Conservation (phyloP, 2,888 invertebrate genomes). For the Sphinx pinastri region DNA sequence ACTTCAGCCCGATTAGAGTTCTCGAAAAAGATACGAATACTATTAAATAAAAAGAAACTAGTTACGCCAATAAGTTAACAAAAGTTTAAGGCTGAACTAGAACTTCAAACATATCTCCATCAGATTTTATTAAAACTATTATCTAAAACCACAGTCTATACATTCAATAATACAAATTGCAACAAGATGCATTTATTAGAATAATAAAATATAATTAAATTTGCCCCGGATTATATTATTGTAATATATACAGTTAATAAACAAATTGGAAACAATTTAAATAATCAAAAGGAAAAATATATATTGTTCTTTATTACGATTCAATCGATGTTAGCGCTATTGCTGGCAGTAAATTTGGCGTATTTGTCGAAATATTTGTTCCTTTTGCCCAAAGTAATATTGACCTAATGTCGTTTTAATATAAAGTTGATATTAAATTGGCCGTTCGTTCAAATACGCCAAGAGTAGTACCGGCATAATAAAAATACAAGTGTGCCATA, state of each 20-base stretch:
- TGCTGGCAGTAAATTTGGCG: too few relatives aligned
- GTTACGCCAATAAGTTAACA: neutral
- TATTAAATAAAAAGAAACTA: neutral
- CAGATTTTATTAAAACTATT: neutral
- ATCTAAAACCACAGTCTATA: neutral
- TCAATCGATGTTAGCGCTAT: constrained; percentile 9
- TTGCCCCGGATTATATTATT: neutral
- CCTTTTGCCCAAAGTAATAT: too few relatives aligned
- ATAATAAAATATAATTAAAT: neutral
- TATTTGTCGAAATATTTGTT: too few relatives aligned
- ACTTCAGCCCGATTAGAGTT: neutral
- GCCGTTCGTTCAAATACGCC: too few relatives aligned
- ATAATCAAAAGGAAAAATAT: neutral
- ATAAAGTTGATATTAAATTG: too few relatives aligned
- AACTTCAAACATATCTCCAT: constrained; percentile 1
- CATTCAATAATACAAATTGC: neutral
- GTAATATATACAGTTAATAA: neutral
- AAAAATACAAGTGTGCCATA: constrained; percentile 16
- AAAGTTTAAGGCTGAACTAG: constrained; percentile 9
- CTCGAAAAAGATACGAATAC: neutral
- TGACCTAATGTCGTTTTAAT: too few relatives aligned
- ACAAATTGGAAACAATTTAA: neutral
- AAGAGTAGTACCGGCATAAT: too few relatives aligned
- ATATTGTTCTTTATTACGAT: neutral
- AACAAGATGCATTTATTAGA: constrained; percentile 16